Evolutionary conservation across 2,797 vertebrate genomes (phyloP), one percentile per base, ranked within the genome.

Genomic region (Vespertilio murinus): DNA sequence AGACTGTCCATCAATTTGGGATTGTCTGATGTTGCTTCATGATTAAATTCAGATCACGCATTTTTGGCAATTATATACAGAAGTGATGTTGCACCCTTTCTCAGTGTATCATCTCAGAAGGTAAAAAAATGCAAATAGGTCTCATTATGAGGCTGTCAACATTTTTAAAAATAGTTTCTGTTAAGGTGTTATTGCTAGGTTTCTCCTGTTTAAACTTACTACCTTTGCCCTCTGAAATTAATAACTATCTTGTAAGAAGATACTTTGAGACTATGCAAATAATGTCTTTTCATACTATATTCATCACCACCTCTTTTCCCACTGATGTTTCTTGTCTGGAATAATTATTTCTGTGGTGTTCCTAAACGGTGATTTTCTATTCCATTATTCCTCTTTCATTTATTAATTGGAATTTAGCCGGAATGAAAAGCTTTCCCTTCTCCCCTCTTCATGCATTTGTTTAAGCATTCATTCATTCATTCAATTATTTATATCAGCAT

Each of bases 401-500:
- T 86, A 80, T 67, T 86, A 77, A 78, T 8, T 94, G 64, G 2
- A 30, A 73, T 47, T 91, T 40, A 40, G 1, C 30, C 81, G 0
- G 59, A 42, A 88, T 25, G 38, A 49, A 88, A 84, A 79, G 23
- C 28, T 18, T 78, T 71, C 38, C 1, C 2, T 56, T 59, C 61
- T 74, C 22, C 23, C 10, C 2, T 89, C 18, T 69, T 11, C 23
- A 14, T 77, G n/a, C n/a, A 38, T 94, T 73, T 80, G 73, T 54
- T 70, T 85, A 79, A 42, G 25, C 38, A 23, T 59, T 69, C 49
- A 61, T 80, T 81, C 47, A 59, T 25, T 88, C 40, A 74, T 52
- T 94, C 47, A 75, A 75, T 49, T 81, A 54, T 79, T 95, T 93
- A 65, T 86, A 80, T 75, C 20, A 45, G 23, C 30, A 56, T 49